These are phyloP conservation scores for Phymanthus crucifer DNA, from an alignment of 92 coral and sea anemone species.

Conservation along the genomic window DNA sequence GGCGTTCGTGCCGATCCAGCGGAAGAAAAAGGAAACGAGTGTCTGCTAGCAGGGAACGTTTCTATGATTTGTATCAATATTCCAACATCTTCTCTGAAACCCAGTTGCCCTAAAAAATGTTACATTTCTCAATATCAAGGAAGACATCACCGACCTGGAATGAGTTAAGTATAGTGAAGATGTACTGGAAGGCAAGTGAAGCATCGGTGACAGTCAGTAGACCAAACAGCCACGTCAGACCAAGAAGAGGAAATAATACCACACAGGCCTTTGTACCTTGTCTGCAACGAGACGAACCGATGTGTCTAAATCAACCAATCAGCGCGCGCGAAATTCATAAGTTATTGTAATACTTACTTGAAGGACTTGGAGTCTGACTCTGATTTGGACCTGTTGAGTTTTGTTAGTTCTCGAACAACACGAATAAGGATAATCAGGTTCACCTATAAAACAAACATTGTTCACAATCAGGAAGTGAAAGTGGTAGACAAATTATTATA, in stretches of 20 bases:
- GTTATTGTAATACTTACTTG: slow-evolving; percentile 47
- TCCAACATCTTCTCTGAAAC: no score
- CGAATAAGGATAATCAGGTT: slow-evolving; percentile 62
- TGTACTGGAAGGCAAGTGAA: slow-evolving; percentile 66
- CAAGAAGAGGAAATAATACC: slow-evolving; percentile 78
- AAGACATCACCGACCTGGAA: slow-evolving; percentile 54
- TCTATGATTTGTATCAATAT: no score
- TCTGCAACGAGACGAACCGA: background rate
- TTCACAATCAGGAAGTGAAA: background rate
- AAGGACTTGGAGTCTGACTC: slow-evolving; percentile 31
- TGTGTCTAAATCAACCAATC: no score
- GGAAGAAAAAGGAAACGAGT: no score
- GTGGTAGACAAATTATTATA: background rate
- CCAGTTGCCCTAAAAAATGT: no score
- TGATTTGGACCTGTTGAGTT: slow-evolving; percentile 61
- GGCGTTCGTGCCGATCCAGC: no score
- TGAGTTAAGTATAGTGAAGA: slow-evolving; percentile 77
- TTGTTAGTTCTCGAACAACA: slow-evolving; percentile 81
- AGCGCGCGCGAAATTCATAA: no score
- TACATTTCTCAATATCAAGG: background rate
- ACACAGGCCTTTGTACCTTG: slow-evolving; percentile 54
- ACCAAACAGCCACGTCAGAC: slow-evolving; percentile 80
- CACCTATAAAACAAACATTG: slow-evolving; percentile 26
- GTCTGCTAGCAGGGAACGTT: no score
- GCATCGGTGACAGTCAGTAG: slow-evolving; percentile 62